Evolutionary conservation across 2,797 vertebrate species (phyloP).

Genomic region (Pseudopleuronectes americanus): DNA sequence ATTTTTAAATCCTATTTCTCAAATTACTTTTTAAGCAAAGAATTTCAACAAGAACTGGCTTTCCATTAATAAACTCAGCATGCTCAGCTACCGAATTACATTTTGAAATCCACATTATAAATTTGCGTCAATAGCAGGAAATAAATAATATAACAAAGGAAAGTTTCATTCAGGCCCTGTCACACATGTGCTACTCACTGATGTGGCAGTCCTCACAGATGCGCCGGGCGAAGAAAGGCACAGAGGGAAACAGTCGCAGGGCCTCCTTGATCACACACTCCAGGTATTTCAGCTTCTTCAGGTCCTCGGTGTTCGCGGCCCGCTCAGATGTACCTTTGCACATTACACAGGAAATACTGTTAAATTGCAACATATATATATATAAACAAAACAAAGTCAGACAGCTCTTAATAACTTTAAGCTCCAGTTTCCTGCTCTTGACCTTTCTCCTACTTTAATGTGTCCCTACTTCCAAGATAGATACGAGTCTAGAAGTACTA

Average conservation of each 20-base stretch:
- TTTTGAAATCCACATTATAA: too few relatives aligned
- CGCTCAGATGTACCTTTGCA: constrained; percentile 84
- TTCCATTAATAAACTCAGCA: too few relatives aligned
- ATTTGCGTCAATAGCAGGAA: too few relatives aligned
- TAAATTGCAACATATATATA: neutral
- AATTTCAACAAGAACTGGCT: too few relatives aligned
- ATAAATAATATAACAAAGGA: too few relatives aligned
- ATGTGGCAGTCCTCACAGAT: constrained; percentile 87
- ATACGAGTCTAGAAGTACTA: neutral
- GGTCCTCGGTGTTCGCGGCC: constrained; percentile 84
- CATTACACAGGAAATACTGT: constrained; percentile 22
- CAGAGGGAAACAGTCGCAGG: constrained; percentile 92
- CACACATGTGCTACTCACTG: constrained; percentile 80
- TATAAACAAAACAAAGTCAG: neutral
- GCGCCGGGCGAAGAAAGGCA: constrained; percentile 89
- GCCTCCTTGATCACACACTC: constrained; percentile 94
- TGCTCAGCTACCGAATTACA: too few relatives aligned
- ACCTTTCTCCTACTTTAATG: neutral
- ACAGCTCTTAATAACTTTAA: neutral
- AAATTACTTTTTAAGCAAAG: too few relatives aligned
- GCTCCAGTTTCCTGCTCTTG: neutral
- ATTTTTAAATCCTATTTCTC: too few relatives aligned
- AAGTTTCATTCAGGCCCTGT: too few relatives aligned
- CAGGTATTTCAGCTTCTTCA: constrained; percentile 92
- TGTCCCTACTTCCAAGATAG: neutral